These are phyloP conservation scores for Tetragonisca angustula DNA, from an alignment of 2,888 invertebrate genomes.

Conservation along the genomic window DNA sequence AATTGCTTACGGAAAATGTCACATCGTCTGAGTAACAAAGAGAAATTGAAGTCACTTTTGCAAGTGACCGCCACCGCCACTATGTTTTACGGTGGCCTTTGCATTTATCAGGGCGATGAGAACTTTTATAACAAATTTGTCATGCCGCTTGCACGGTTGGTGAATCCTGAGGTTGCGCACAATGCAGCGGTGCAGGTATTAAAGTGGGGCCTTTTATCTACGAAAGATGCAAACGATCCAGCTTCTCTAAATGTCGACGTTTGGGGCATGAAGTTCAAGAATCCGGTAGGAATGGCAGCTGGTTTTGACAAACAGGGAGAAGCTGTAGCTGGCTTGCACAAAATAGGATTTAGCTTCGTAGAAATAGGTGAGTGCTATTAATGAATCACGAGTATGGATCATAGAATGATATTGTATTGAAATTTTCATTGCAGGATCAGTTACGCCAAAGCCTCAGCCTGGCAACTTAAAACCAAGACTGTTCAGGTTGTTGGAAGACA, in stretches of 20 bases:
- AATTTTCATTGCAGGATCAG: constrained; percentile 85
- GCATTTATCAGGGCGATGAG: constrained; percentile 90
- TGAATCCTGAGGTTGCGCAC: constrained; percentile 94
- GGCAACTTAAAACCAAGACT: constrained; percentile 97
- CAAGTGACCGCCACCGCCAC: constrained; percentile 88
- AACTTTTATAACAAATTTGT: constrained; percentile 90
- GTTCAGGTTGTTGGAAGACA: constrained; percentile 93
- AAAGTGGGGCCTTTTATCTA: constrained; percentile 91
- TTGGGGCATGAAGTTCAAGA: constrained; percentile 90
- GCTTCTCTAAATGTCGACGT: constrained; percentile 88
- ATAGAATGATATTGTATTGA: not conserved
- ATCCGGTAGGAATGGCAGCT: constrained; percentile 98
- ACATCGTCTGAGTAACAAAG: constrained; percentile 82
- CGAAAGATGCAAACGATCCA: constrained; percentile 87
- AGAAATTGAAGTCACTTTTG: constrained; percentile 89
- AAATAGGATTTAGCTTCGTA: constrained; percentile 96
- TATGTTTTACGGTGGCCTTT: constrained; percentile 88
- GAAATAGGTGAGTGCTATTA: constrained; percentile 91
- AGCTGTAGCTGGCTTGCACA: constrained; percentile 91
- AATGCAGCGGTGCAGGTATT: constrained; percentile 90
- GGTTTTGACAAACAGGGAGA: constrained; percentile 99
- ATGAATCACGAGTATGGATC: not conserved
- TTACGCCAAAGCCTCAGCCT: constrained; percentile 96
- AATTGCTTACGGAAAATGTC: constrained; percentile 66
- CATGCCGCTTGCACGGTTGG: constrained; percentile 89